Percentiles rank a stretch among this genome's conserved stretches.
Evolutionary conservation across 2,888 invertebrate genomes (phyloP).

Genomic region (Lithophane socia): DNA sequence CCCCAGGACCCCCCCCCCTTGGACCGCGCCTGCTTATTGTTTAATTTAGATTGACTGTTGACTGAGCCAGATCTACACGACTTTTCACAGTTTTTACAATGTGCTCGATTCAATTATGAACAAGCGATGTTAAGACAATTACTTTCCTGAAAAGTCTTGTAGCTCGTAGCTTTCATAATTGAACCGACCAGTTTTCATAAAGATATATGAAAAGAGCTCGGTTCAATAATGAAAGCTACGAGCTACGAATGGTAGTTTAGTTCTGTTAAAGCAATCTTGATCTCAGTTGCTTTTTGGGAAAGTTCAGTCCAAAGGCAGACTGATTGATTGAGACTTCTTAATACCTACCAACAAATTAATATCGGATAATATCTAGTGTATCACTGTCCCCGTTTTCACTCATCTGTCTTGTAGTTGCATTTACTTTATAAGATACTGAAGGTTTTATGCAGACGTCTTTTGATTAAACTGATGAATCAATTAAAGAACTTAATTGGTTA

Average conservation of each 20-base stretch:
- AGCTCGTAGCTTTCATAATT: too few relatives aligned
- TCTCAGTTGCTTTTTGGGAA: constrained; percentile 7
- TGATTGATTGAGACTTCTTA: constrained; percentile 20
- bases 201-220: too few relatives aligned
- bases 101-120: too few relatives aligned
- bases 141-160: too few relatives aligned
- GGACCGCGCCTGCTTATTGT: too few relatives aligned
- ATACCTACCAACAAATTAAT: constrained; percentile 8
- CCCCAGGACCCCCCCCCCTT: too few relatives aligned
- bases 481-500: constrained; percentile 32
- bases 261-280: neutral
- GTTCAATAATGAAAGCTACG: too few relatives aligned
- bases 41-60: too few relatives aligned
- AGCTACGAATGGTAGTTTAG: neutral
- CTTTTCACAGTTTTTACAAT: too few relatives aligned
- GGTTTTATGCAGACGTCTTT: constrained; percentile 26
- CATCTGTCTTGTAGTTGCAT: constrained; percentile 38
- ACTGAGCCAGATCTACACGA: too few relatives aligned
- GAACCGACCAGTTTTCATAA: too few relatives aligned
- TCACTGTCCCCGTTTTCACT: constrained; percentile 29
- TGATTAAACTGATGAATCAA: constrained; percentile 19
- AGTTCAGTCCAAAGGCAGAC: neutral
- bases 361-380: constrained; percentile 6
- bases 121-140: too few relatives aligned
- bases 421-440: constrained; percentile 5